phyloP scores from a whole-genome alignment of 2,888 invertebrate species.

The Caradrina kadenii region DNA sequence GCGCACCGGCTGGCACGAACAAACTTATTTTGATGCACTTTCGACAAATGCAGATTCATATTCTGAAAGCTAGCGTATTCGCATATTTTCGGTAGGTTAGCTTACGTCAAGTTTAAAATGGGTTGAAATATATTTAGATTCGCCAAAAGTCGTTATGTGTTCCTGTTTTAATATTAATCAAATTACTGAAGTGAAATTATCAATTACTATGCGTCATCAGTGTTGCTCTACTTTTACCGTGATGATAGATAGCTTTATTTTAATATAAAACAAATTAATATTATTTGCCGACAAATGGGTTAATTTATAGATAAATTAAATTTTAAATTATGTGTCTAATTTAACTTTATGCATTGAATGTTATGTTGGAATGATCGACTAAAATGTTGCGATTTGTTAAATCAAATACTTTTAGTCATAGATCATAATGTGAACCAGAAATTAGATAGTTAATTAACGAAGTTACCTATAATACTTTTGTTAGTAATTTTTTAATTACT shows the following conservation, averaged over 20 bases:
- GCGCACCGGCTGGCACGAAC: conserved; percentile 10
- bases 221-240: conserved; percentile 18
- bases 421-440: background rate
- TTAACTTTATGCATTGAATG: background rate
- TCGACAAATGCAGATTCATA: background rate
- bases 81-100: no score
- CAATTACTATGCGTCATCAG: background rate
- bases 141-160: background rate
- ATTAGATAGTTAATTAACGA: background rate
- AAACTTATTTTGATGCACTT: background rate
- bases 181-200: conserved; percentile 1
- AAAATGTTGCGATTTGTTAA: conserved; percentile 5
- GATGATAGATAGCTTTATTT: conserved; percentile 28
- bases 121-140: background rate
- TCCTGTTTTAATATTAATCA: background rate
- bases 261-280: conserved; percentile 16
- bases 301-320: background rate
- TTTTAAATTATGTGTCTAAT: background rate
- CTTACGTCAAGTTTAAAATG: background rate
- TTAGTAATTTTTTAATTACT: no score
- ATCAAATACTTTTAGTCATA: background rate
- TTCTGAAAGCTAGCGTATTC: no score
- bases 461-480: no score
- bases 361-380: background rate
- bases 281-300: background rate